Percentiles rank a stretch among this genome's conserved stretches.
These are phyloP conservation scores for Rhinolophus sinicus DNA, from an alignment of 2,113 vertebrate species.

Conservation along the genomic window DNA sequence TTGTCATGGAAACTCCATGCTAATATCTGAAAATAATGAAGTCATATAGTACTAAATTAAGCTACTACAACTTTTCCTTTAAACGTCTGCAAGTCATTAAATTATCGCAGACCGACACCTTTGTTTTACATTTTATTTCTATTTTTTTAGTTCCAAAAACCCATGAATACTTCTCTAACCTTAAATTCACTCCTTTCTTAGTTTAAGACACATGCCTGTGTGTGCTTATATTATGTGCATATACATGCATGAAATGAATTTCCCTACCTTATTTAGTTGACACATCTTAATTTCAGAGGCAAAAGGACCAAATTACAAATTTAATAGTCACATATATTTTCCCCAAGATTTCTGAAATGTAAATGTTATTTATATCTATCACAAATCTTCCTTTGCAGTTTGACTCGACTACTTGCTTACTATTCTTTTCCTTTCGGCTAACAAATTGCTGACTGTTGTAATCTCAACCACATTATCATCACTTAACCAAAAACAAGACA, in stretches of 20 bases:
- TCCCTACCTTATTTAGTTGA: not conserved
- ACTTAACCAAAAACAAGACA: conserved; percentile 57
- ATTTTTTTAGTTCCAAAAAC: not conserved
- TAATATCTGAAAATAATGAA: conserved; percentile 44
- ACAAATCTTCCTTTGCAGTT: conserved; percentile 15
- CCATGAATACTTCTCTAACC: not conserved
- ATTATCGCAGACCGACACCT: conserved; percentile 3
- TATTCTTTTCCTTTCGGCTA: conserved; percentile 49
- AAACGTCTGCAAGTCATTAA: conserved; percentile 3
- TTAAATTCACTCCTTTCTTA: not conserved
- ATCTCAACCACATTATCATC: conserved; percentile 56
- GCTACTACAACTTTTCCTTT: not conserved
- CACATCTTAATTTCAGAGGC: not conserved
- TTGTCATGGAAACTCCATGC: not conserved
- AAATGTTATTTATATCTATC: not conserved
- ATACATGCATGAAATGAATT: not conserved
- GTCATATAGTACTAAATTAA: not conserved
- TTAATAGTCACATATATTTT: not conserved
- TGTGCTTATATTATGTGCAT: not conserved
- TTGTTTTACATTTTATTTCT: not conserved
- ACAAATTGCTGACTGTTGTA: conserved; percentile 41
- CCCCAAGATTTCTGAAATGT: conserved; percentile 7
- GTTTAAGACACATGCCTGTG: not conserved
- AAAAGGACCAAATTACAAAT: conserved; percentile 32
- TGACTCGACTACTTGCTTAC: not conserved